Base-by-base conservation (phyloP, 2,888 invertebrate species). In the Odontocerum albicorne region DNA sequence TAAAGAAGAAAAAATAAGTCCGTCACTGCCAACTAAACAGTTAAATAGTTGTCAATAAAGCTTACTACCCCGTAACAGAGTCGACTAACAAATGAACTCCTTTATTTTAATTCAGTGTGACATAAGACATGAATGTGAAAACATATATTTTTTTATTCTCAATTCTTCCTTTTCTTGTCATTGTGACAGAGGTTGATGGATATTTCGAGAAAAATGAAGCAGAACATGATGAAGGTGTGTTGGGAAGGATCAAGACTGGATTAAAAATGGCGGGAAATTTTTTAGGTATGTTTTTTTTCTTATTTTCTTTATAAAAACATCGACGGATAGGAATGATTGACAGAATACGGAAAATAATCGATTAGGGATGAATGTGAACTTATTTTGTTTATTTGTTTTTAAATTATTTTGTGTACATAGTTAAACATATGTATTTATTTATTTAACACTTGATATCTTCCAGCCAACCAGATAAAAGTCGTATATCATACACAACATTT, bases 201-300 rank as follows among this genome's bases (percentile, higher is more conserved):
- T 27, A 27, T 27, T 10, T 13, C 12, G 36, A 21, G 15, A 16
- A 17, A 22, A 21, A 39, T 1, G 46, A 32, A 15, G 44, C 42
- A 31, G 36, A 8, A 19, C 33, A 33, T 8, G 55, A 54, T 3
- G 47, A 44, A 65, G 72, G 70, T 10, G 68, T 77, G 6, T 64
- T 79, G 2, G 72, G 71, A 6, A 76, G 73, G 62, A 69, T 79
- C 32, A 74, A 74, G 55, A 67, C 69, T n/a, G 76, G 79, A 3
- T 66, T 81, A 47, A 68, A 77, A 61, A 69, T 74, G 59, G 80
- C 80, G 1, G 75, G 73, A 19, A 72, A 72, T 63, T 70, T 79
- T 50, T 65, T 80, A 22, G 74, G 77, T 15, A 46, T 33, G 32
- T 36, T 10, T 17, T 39, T 19, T 8, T 31, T 12, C 1, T 10